Conservation (phyloP, 1,140 invertebrate species). For the Drosophila fuyamai region DNA sequence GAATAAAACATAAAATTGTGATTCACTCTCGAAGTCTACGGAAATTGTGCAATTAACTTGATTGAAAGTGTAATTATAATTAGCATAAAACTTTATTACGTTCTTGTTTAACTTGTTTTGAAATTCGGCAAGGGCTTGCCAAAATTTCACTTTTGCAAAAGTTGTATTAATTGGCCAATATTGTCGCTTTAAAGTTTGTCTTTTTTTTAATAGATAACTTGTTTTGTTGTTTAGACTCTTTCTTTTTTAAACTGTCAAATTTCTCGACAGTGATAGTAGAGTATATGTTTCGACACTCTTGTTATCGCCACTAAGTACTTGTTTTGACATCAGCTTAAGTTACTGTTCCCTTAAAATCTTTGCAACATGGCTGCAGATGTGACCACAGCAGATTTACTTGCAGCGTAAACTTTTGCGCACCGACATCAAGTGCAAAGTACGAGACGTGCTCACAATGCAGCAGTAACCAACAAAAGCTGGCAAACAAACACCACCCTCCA, state of each 20-base stretch:
- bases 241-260: background rate
- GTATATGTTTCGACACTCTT: background rate
- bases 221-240: background rate
- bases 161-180: slow-evolving; percentile 18
- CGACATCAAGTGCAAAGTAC: slow-evolving; percentile 17
- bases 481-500: slow-evolving; percentile 2
- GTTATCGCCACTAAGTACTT: slow-evolving; percentile 4
- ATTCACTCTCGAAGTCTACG: slow-evolving; percentile 1
- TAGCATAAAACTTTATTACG: slow-evolving; percentile 53
- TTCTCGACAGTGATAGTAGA: background rate
- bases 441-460: slow-evolving; percentile 38
- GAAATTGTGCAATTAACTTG: slow-evolving; percentile 65
- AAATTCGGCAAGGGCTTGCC: slow-evolving; percentile 29
- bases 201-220: no score
- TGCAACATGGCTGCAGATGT: slow-evolving; percentile 40
- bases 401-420: slow-evolving; percentile 11
- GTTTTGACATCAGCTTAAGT: slow-evolving; percentile 37
- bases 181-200: background rate
- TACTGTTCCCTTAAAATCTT: slow-evolving; percentile 18
- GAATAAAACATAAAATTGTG: slow-evolving; percentile 34
- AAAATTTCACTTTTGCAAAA: slow-evolving; percentile 1
- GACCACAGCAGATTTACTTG: slow-evolving; percentile 16
- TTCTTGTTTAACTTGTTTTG: slow-evolving; percentile 27
- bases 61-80: slow-evolving; percentile 67
- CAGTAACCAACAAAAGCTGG: background rate